Evolutionary conservation across 2,888 invertebrate genomes (phyloP), one percentile per base, ranked within the genome.

Genomic region (Ormyrus rosae): DNA sequence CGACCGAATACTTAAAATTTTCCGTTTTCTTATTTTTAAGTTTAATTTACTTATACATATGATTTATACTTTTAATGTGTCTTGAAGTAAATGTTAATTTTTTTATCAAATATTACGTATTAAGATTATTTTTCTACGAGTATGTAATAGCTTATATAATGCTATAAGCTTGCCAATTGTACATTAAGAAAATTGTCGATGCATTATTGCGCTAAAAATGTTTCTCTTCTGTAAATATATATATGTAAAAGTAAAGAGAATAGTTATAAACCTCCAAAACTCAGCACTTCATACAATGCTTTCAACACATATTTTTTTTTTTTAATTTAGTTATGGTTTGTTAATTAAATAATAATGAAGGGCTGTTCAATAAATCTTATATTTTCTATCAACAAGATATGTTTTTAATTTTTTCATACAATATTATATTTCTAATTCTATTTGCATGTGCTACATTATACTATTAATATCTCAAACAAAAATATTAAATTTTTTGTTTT

Each of bases 121-220:
- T 80, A 75, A 53, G 48, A 65, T 80, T 80, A 80, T 75, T 80
- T 80, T 80, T 80, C 46, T 80, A 80, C 65, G 45, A 70, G n/a
- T 71, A 58, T 60, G 48, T 75, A 65, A 65, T 71, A 75, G 50
- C 53, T 71, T 75, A 61, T 13, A 55, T 55, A 34, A 53, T 71
- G 65, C 67, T 75, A 9, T 71, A 65, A 69, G 71, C 70, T 80
- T 80, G 80, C 75, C 70, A 74, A 69, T 58, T 80, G 55, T 80
- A 71, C 71, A 75, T 60, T 80, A 71, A 71, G 45, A 34, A 78
- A 5, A 45, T 64, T 63, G 56, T 56, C n/a, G 8, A 67, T 46
- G n/a, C 70, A 73, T 53, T 45, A 34, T 46, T 65, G 11, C 61
- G 55, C 3, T 68, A 64, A 71, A 74, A 46, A 61, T 10, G n/a